Evolutionary conservation across 2,797 vertebrate species (phyloP).

Genomic region (Morus bassanus): DNA sequence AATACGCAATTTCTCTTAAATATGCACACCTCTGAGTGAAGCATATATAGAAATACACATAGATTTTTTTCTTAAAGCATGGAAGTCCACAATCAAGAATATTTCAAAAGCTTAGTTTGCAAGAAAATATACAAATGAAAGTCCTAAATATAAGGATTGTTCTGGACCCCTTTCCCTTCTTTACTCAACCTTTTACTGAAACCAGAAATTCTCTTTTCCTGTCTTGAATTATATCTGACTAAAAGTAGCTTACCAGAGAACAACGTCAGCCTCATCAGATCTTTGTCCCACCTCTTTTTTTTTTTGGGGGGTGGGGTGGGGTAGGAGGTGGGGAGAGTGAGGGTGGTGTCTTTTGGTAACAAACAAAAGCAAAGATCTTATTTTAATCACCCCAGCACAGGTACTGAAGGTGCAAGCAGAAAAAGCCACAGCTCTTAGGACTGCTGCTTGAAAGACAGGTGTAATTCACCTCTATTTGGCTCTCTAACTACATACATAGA

Average conservation of each 20-base stretch:
- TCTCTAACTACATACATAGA: not conserved
- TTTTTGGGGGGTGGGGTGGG: not conserved
- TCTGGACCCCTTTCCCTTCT: not conserved
- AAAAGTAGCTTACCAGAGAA: slow-evolving; percentile 53
- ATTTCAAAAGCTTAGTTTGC: slow-evolving; percentile 50
- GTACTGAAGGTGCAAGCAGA: slow-evolving; percentile 27
- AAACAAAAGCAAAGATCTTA: slow-evolving; percentile 58
- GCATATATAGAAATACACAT: slow-evolving; percentile 8
- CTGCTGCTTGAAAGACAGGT: not conserved
- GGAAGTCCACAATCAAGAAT: slow-evolving; percentile 36
- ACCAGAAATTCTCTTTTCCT: slow-evolving; percentile 52
- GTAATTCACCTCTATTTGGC: slow-evolving; percentile 35
- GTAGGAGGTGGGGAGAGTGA: too few species aligned
- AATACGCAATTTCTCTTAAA: slow-evolving; percentile 24
- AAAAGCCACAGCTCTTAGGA: slow-evolving; percentile 26
- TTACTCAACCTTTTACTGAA: slow-evolving; percentile 58
- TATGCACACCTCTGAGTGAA: not conserved
- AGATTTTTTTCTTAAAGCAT: slow-evolving; percentile 25
- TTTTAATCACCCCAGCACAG: slow-evolving; percentile 48
- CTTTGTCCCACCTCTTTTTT: not conserved
- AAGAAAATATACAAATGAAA: slow-evolving; percentile 48
- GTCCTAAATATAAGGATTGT: slow-evolving; percentile 19
- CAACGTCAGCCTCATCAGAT: slow-evolving; percentile 34
- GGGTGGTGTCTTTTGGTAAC: not conserved
- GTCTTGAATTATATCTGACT: slow-evolving; percentile 60